A percentile compares a stretch with the other conserved stretches of the same genome.
Evolutionary conservation across 2,113 vertebrate genomes (phyloP).

Genomic region (Paramisgurnus dabryanus): DNA sequence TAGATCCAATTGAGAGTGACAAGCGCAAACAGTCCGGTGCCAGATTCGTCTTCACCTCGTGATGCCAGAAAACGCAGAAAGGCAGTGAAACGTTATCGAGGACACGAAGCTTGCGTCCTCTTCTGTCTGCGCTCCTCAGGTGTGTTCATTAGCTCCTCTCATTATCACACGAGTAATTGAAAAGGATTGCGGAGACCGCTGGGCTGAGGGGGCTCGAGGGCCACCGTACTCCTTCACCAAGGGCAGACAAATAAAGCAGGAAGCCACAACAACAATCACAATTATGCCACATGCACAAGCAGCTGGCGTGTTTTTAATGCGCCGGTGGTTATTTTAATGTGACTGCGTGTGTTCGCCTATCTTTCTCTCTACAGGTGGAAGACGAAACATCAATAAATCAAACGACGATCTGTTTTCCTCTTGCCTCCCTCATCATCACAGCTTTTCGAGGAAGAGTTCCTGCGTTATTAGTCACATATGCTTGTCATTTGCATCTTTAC

Average conservation of each 20-base stretch:
- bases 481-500: slow-evolving; percentile 22
- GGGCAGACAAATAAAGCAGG: slow-evolving; percentile 64
- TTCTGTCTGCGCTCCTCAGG: slow-evolving; percentile 46
- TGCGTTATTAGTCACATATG: neutral
- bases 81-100: neutral
- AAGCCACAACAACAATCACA: slow-evolving; percentile 46
- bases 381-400: slow-evolving; percentile 48
- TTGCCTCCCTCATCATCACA: slow-evolving; percentile 24
- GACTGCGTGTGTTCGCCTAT: slow-evolving; percentile 26
- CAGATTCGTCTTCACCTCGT: slow-evolving; percentile 9
- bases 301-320: slow-evolving; percentile 42
- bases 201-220: slow-evolving; percentile 70
- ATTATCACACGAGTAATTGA: slow-evolving; percentile 75
- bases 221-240: slow-evolving; percentile 67
- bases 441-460: neutral
- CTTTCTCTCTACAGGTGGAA: slow-evolving; percentile 65
- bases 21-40: slow-evolving; percentile 37
- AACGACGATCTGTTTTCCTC: slow-evolving; percentile 53
- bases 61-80: slow-evolving; percentile 41
- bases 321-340: slow-evolving; percentile 36
- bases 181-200: slow-evolving; percentile 68
- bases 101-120: slow-evolving; percentile 51
- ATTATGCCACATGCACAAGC: neutral
- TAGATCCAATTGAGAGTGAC: slow-evolving; percentile 60
- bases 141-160: slow-evolving; percentile 62